Evolutionary conservation across 2,888 invertebrate species (phyloP).

Genomic region (Calephelis perditalis): DNA sequence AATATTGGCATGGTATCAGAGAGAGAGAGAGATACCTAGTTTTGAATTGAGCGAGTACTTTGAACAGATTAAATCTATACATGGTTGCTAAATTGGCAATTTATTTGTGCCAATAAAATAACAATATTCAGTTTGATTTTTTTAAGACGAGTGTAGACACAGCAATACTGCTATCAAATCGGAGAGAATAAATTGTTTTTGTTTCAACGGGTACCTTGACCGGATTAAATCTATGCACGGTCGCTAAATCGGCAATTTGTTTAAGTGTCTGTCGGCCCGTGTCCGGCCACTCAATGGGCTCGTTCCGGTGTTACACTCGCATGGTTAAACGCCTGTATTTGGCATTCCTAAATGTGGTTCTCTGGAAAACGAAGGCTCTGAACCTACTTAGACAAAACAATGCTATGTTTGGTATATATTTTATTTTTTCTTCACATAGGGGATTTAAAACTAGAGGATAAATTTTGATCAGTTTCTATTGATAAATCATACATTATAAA

Average conservation of each 20-base stretch:
- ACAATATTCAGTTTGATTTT: too few relatives aligned
- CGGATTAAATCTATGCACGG: conserved; percentile 9
- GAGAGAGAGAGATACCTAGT: too few relatives aligned
- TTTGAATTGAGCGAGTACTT: too few relatives aligned
- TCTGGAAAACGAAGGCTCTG: not conserved
- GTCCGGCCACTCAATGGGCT: conserved; percentile 16
- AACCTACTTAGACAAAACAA: not conserved
- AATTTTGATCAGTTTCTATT: not conserved
- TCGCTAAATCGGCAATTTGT: conserved; percentile 9
- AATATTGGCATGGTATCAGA: too few relatives aligned
- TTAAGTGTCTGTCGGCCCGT: conserved; percentile 11
- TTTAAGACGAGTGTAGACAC: too few relatives aligned
- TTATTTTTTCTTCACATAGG: not conserved
- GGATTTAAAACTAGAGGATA: not conserved
- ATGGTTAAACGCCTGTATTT: not conserved
- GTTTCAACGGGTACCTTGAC: not conserved
- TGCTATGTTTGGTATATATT: not conserved
- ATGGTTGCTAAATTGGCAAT: conserved; percentile 2
- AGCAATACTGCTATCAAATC: not conserved
- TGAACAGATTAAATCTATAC: conserved; percentile 5
- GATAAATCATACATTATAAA: too few relatives aligned
- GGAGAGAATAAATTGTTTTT: conserved; percentile 5
- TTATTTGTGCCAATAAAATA: conserved; percentile 2
- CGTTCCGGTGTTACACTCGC: conserved; percentile 11
- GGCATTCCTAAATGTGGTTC: not conserved